phyloP scores from a whole-genome alignment of 1,140 invertebrate species.

The Drosophila lowei region DNA sequence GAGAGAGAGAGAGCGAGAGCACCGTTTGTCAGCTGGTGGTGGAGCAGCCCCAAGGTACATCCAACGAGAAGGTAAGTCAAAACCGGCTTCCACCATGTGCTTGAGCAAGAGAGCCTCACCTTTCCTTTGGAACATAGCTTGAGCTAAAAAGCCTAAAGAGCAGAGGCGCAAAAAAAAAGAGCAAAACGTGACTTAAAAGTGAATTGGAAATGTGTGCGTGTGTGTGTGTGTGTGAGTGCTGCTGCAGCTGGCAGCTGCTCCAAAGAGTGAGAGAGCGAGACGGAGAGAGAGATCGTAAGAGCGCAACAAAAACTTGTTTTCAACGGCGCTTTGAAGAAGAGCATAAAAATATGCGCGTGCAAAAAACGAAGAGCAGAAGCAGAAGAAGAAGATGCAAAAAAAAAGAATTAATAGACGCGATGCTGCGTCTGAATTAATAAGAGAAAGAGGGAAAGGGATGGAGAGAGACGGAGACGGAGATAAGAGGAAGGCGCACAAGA shows the following conservation, averaged over 20 bases:
- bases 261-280: conserved; percentile 23
- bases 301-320: conserved; percentile 69
- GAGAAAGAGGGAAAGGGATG: conserved; percentile 42
- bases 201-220: conserved; percentile 59
- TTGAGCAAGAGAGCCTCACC: no score
- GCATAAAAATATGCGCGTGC: conserved; percentile 55
- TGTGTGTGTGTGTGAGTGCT: conserved; percentile 37
- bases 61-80: no score
- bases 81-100: no score
- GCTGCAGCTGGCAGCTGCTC: conserved; percentile 75
- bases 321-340: conserved; percentile 79
- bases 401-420: conserved; percentile 76
- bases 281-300: conserved; percentile 27
- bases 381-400: conserved; percentile 31
- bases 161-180: conserved; percentile 64
- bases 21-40: conserved; percentile 64
- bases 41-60: conserved; percentile 11
- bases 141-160: conserved; percentile 22
- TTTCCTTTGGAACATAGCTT: no score
- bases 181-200: conserved; percentile 81
- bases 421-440: conserved; percentile 70
- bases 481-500: conserved; percentile 6
- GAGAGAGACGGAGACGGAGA: conserved; percentile 15
- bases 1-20: conserved; percentile 36
- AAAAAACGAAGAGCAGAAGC: conserved; percentile 28